phyloP scores from a whole-genome alignment of 2,797 vertebrate species.

The Chaunax sp. region DNA sequence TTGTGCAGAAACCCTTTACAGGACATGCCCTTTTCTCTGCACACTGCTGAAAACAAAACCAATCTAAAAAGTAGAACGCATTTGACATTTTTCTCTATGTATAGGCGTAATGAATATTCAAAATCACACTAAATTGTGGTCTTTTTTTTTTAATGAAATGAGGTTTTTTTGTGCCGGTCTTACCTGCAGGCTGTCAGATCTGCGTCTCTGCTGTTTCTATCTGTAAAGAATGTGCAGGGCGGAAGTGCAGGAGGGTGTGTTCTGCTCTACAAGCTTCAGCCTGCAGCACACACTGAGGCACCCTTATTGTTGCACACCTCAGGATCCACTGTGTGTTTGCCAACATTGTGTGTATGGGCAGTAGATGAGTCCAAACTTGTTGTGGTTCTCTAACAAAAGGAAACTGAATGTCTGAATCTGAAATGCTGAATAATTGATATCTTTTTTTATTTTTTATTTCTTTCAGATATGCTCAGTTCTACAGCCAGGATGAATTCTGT shows the following conservation, averaged over 20 bases:
- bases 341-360: not conserved
- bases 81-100: not conserved
- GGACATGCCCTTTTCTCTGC: not conserved
- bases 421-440: too few species aligned
- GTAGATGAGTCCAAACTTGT: slow-evolving; percentile 31
- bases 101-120: not conserved
- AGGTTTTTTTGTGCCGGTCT: too few species aligned
- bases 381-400: not conserved
- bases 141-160: too few species aligned
- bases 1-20: too few species aligned
- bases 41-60: too few species aligned
- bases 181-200: slow-evolving; percentile 24
- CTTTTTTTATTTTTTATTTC: not conserved
- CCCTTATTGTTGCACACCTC: slow-evolving; percentile 10
- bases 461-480: slow-evolving; percentile 94
- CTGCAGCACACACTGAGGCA: slow-evolving; percentile 30
- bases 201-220: not conserved
- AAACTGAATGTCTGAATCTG: not conserved
- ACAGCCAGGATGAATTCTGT: slow-evolving; percentile 90
- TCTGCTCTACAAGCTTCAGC: slow-evolving; percentile 49
- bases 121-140: too few species aligned
- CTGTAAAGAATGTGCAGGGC: slow-evolving; percentile 31
- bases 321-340: slow-evolving; percentile 1
- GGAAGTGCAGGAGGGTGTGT: slow-evolving; percentile 33
- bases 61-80: too few species aligned